Percentiles rank a stretch among this genome's conserved stretches.
phyloP scores from a whole-genome alignment of 2,113 vertebrate species.

The Rynchops niger region DNA sequence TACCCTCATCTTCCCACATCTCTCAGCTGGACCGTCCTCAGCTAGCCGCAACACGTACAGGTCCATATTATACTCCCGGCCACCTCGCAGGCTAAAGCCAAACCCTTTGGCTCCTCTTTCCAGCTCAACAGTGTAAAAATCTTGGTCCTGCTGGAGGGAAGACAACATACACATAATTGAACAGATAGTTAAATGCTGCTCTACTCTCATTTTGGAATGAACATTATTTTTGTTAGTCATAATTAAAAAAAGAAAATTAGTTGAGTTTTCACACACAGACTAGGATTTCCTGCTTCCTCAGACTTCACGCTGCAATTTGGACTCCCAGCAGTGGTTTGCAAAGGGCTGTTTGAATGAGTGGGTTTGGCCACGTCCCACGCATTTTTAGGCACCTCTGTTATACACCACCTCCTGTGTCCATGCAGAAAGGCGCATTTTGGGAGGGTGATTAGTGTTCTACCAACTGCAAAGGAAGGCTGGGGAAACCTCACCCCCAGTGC shows the following conservation, averaged over 20 bases:
- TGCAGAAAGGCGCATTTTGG: neutral
- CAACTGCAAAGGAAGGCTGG: neutral
- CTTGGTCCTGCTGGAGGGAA: conserved; percentile 82
- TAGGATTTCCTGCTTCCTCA: neutral
- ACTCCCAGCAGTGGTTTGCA: neutral
- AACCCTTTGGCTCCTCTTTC: conserved; percentile 98
- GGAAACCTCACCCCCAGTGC: neutral
- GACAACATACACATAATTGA: neutral
- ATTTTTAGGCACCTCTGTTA: neutral
- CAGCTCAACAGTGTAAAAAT: conserved; percentile 95
- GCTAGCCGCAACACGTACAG: conserved; percentile 96
- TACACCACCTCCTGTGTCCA: neutral
- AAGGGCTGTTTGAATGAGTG: neutral
- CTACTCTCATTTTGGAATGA: neutral
- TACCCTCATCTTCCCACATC: conserved; percentile 98
- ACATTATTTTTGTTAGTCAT: neutral
- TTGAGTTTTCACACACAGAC: neutral
- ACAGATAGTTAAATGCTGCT: neutral
- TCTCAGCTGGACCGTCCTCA: conserved; percentile 94
- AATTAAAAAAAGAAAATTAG: neutral
- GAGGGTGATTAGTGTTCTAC: neutral
- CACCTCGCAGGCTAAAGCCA: conserved; percentile 96
- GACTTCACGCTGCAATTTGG: neutral
- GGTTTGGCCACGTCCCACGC: neutral
- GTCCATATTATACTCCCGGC: conserved; percentile 98